Conservation (phyloP, 2,113 vertebrate species). For the Myotis davidii region DNA sequence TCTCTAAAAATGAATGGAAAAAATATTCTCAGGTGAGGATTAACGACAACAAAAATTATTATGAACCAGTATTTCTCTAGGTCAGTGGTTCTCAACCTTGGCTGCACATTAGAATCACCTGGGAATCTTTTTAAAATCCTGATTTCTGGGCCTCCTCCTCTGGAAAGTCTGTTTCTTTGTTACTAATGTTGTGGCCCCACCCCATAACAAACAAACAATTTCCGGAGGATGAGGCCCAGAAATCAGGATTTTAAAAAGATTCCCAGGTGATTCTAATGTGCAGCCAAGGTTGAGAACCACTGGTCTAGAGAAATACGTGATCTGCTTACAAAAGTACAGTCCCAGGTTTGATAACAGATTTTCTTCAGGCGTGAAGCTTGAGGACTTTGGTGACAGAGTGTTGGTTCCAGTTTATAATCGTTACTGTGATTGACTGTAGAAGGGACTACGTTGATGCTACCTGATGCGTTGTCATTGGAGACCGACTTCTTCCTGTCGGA, state of each 20-base stretch:
- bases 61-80: conserved; percentile 55
- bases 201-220: too few relatives aligned
- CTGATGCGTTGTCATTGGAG: background rate
- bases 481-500: background rate
- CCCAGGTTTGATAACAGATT: background rate
- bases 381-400: background rate
- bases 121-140: too few relatives aligned
- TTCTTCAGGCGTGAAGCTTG: background rate
- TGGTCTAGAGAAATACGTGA: conserved; percentile 55
- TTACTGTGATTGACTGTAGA: background rate
- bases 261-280: too few relatives aligned
- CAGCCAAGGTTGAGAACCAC: too few relatives aligned
- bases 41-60: too few relatives aligned
- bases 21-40: background rate
- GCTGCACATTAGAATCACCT: too few relatives aligned
- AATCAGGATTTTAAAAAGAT: too few relatives aligned
- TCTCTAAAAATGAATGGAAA: too few relatives aligned
- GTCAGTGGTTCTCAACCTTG: background rate
- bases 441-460: background rate
- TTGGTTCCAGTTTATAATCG: background rate
- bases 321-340: background rate
- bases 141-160: too few relatives aligned
- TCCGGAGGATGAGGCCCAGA: too few relatives aligned
- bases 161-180: too few relatives aligned
- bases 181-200: too few relatives aligned